Evolutionary conservation across 2,888 invertebrate genomes (phyloP), one percentile per base, ranked within the genome.

Genomic region (Leucania comma): DNA sequence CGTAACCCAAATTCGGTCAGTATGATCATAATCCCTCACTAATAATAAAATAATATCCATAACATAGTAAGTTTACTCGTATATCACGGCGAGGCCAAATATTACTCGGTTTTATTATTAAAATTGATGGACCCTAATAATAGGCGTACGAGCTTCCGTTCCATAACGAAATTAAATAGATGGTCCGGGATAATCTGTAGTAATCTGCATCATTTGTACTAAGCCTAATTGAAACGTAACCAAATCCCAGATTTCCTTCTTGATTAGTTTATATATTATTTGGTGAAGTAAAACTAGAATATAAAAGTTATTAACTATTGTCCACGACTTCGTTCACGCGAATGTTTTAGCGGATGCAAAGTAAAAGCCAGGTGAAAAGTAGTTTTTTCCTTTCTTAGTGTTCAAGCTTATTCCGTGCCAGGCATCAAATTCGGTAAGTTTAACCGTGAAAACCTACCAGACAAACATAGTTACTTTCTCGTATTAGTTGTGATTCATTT

Each of bases 121-220:
- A 80, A 76, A 74, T 80, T 60, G 62, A 68, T 80, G 29, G 58
- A 56, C 64, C 57, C 60, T 57, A 53, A 51, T 32, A 60, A 56
- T 42, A n/a, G 24, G 26, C 57, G 57, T 51, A 66, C 26, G 63
- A 59, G 48, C 53, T 65, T 64, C 61, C 71, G 8, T 68, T 54
- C 20, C 48, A n/a, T 50, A 63, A 59, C 68, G 56, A 78, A 75
- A 74, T 74, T 42, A 68, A 60, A 74, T 75, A 53, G 42, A 42
- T 53, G 54, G 22, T 24, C 67, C 61, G 64, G 64, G 62, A 72
- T 84, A 67, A 81, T 66, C 73, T 46, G 20, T 9, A n/a, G 35
- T 73, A 78, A 75, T 73, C 70, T 70, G 24, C 58, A 54, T 58
- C 56, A 65, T 75, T 81, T 70, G 38, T 48, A 70, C 57, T 76